phyloP scores from a whole-genome alignment of 2,113 vertebrate genomes.

The Zosterops hypoxanthus region DNA sequence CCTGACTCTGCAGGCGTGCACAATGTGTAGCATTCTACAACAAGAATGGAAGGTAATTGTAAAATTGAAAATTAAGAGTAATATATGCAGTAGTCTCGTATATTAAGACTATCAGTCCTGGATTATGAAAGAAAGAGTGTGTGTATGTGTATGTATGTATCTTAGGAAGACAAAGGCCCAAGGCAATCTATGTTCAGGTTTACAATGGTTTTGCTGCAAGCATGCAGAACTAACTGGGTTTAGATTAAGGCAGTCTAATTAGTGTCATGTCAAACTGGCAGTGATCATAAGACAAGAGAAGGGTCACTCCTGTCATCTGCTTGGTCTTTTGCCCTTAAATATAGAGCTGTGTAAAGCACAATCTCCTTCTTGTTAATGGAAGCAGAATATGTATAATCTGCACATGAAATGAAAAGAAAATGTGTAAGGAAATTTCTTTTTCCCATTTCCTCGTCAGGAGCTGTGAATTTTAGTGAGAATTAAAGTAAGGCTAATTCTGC shows the following conservation, averaged over 20 bases:
- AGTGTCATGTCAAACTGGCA: constrained; percentile 88
- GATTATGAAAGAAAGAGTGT: constrained; percentile 63
- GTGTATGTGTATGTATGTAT: constrained; percentile 47
- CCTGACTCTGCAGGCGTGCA: background rate
- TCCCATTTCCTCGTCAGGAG: constrained; percentile 85
- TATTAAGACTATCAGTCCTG: constrained; percentile 60
- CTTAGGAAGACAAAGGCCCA: constrained; percentile 81
- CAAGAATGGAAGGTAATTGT: constrained; percentile 53
- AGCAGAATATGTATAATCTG: constrained; percentile 86
- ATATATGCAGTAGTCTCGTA: constrained; percentile 28
- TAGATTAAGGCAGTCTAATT: constrained; percentile 87
- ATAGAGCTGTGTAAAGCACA: constrained; percentile 84
- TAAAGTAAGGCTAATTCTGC: constrained; percentile 88
- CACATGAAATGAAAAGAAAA: constrained; percentile 81
- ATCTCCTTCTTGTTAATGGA: constrained; percentile 86
- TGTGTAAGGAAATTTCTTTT: constrained; percentile 84
- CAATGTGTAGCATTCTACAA: background rate
- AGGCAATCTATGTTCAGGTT: constrained; percentile 80
- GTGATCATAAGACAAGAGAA: constrained; percentile 85
- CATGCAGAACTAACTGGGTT: constrained; percentile 85
- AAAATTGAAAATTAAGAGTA: constrained; percentile 65
- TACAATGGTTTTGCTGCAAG: constrained; percentile 83
- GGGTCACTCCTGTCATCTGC: constrained; percentile 85
- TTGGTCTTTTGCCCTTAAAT: constrained; percentile 87
- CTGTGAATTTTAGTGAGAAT: constrained; percentile 88